A percentile compares a stretch with the other conserved stretches of the same genome.
These are phyloP conservation scores for Megathymus violae DNA, from an alignment of 1,140 invertebrate species.

Conservation along the genomic window DNA sequence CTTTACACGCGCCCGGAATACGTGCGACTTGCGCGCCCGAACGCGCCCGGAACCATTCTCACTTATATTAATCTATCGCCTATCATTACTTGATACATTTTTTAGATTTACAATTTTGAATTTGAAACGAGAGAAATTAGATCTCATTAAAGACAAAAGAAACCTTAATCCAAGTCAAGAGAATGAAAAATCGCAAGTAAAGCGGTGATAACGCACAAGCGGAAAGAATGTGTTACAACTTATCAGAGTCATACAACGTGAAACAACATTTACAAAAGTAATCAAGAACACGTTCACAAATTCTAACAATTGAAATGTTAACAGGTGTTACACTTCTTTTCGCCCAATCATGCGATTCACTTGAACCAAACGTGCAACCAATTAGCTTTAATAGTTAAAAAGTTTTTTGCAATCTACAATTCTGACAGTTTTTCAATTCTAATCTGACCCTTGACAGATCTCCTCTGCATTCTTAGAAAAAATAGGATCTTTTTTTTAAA, in stretches of 20 bases:
- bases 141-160: background rate
- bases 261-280: slow-evolving; percentile 69
- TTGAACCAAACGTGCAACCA: slow-evolving; percentile 59
- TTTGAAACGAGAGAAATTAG: background rate
- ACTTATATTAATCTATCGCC: background rate
- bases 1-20: slow-evolving; percentile 43
- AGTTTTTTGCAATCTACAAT: background rate
- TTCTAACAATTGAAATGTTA: slow-evolving; percentile 64
- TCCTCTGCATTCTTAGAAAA: no score
- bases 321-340: slow-evolving; percentile 77
- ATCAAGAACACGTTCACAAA: slow-evolving; percentile 72
- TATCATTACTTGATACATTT: background rate
- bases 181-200: slow-evolving; percentile 66
- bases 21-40: slow-evolving; percentile 61
- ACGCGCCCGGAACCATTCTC: slow-evolving; percentile 68
- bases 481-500: no score
- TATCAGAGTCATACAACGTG: slow-evolving; percentile 63
- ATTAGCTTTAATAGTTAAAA: background rate
- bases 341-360: slow-evolving; percentile 77
- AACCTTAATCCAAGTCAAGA: slow-evolving; percentile 2
- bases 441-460: background rate
- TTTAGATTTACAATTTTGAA: background rate
- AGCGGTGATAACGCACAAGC: slow-evolving; percentile 81
- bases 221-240: slow-evolving; percentile 79
- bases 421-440: background rate